Percentiles rank a stretch among this genome's conserved stretches.
phyloP scores from a whole-genome alignment of 2,888 invertebrate genomes.

The Taphrorychus bicolor region DNA sequence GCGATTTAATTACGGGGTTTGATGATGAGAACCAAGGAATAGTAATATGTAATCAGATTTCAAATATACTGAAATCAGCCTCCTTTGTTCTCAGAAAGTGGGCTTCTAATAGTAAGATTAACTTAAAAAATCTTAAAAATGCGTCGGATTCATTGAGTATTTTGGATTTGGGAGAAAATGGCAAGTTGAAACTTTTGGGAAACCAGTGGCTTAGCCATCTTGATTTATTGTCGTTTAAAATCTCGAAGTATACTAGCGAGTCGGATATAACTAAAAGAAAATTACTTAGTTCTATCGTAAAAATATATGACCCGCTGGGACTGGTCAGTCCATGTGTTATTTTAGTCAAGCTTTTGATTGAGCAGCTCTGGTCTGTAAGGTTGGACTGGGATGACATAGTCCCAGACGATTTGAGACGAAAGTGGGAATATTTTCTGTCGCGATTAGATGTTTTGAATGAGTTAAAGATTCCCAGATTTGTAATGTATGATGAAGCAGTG shows the following conservation, averaged over 20 bases:
- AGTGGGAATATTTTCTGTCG: constrained; percentile 20
- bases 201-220: constrained; percentile 35
- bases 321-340: constrained; percentile 42
- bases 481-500: constrained; percentile 3
- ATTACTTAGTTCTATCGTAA: neutral
- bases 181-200: constrained; percentile 12
- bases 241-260: neutral
- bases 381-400: constrained; percentile 47
- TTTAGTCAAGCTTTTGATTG: constrained; percentile 45
- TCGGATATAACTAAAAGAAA: constrained; percentile 39
- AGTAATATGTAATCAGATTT: constrained; percentile 15
- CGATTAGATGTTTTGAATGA: constrained; percentile 26
- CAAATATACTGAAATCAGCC: constrained; percentile 12
- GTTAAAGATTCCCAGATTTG: constrained; percentile 31
- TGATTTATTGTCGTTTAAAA: constrained; percentile 20
- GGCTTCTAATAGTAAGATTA: constrained; percentile 14
- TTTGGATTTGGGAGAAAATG: constrained; percentile 11
- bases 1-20: constrained; percentile 21
- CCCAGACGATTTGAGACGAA: constrained; percentile 32
- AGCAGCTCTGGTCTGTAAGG: constrained; percentile 45
- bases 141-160: constrained; percentile 8
- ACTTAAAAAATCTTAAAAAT: constrained; percentile 8
- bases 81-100: constrained; percentile 16
- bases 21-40: constrained; percentile 10
- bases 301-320: constrained; percentile 20